A percentile compares a stretch with the other conserved stretches of the same genome.
Conservation (phyloP, 1,140 invertebrate genomes). For the Drosophila melanogaster region Release_6_plus_ISO1_MT NT_037436.4:1566001-1566500, state of each 20-base stretch:
- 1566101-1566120: slow-evolving; percentile 38
- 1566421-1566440: neutral
- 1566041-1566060: too few species aligned
- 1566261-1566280: slow-evolving; percentile 40
- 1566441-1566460: slow-evolving; percentile 51
- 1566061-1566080: too few species aligned
- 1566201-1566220: slow-evolving; percentile 63
- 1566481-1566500: slow-evolving; percentile 79
- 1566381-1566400: slow-evolving; percentile 36
- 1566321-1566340: slow-evolving; percentile 82
- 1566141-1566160: neutral
- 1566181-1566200: slow-evolving; percentile 61
- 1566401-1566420: slow-evolving; percentile 26
- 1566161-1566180: slow-evolving; percentile 11
- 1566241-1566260: slow-evolving; percentile 75
- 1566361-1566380: slow-evolving; percentile 82
- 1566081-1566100: slow-evolving; percentile 46
- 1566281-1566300: slow-evolving; percentile 70
- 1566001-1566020: neutral
- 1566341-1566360: slow-evolving; percentile 83
- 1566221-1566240: slow-evolving; percentile 70
- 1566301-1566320: slow-evolving; percentile 83
- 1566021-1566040: too few species aligned
- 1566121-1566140: neutral
- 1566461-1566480: slow-evolving; percentile 69